phyloP scores from a whole-genome alignment of 2,888 invertebrate genomes.

The Macrophya annulata region DNA sequence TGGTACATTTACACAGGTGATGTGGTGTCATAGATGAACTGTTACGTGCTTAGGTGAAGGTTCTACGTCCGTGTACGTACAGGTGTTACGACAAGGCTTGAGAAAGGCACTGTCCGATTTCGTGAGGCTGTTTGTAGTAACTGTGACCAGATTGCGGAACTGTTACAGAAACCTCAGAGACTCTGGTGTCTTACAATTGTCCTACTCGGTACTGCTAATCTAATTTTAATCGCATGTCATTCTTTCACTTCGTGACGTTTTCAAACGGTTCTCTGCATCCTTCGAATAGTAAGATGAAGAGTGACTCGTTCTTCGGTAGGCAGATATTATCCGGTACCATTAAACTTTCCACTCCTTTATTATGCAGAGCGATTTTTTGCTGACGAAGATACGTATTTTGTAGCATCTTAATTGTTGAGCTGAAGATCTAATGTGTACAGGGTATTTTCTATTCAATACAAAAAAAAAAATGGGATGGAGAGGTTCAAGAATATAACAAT shows the following conservation, averaged over 20 bases:
- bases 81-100: not conserved
- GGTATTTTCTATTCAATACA: not conserved
- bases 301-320: not conserved
- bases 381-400: not conserved
- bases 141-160: not conserved
- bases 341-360: not conserved
- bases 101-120: conserved; percentile 22
- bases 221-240: conserved; percentile 55
- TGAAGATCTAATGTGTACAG: no score
- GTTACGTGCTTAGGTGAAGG: conserved; percentile 24
- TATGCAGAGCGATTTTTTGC: not conserved
- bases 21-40: conserved; percentile 28
- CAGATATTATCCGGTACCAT: not conserved
- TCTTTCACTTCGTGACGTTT: conserved; percentile 35
- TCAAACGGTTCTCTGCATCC: conserved; percentile 32
- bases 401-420: no score
- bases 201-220: conserved; percentile 52
- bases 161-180: conserved; percentile 21
- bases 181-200: conserved; percentile 44
- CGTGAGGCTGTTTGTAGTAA: not conserved
- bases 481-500: not conserved
- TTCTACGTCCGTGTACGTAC: not conserved
- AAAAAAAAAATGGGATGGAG: not conserved
- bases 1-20: conserved; percentile 30
- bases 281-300: not conserved